Conservation (phyloP, 2,113 vertebrate genomes). For the Varanus komodoensis region DNA sequence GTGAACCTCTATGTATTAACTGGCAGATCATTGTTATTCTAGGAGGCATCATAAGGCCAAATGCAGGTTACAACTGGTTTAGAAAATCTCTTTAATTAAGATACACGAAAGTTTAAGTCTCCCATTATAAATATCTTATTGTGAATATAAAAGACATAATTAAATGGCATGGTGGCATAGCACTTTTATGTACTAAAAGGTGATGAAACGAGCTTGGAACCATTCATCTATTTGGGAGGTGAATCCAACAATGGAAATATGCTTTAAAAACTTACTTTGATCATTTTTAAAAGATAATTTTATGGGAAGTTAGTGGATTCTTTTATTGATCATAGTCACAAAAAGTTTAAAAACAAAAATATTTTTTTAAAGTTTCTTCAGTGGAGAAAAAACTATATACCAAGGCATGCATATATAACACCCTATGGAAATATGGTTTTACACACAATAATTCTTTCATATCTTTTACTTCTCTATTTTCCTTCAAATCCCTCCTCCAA, state of each 20-base stretch:
- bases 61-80: conserved; percentile 75
- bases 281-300: not conserved
- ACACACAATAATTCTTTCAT: not conserved
- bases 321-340: not conserved
- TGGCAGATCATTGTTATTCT: conserved; percentile 76
- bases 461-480: not conserved
- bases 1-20: conserved; percentile 71
- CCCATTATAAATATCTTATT: conserved; percentile 73
- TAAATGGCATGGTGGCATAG: conserved; percentile 56
- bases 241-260: conserved; percentile 41
- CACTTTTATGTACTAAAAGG: conserved; percentile 59
- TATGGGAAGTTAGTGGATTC: not conserved
- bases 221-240: conserved; percentile 39
- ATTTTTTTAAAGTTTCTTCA: not conserved
- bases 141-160: conserved; percentile 71
- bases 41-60: conserved; percentile 75
- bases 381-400: not conserved
- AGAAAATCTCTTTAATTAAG: conserved; percentile 76
- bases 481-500: not conserved
- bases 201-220: conserved; percentile 33
- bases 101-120: conserved; percentile 76
- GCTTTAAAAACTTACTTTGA: conserved; percentile 26
- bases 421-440: not conserved
- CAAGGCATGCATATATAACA: not conserved
- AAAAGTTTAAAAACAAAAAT: not conserved